A percentile compares a stretch with the other conserved stretches of the same genome.
These are phyloP conservation scores for Eidolon dupreanum DNA, from an alignment of 2,797 vertebrate genomes.

Conservation along the genomic window DNA sequence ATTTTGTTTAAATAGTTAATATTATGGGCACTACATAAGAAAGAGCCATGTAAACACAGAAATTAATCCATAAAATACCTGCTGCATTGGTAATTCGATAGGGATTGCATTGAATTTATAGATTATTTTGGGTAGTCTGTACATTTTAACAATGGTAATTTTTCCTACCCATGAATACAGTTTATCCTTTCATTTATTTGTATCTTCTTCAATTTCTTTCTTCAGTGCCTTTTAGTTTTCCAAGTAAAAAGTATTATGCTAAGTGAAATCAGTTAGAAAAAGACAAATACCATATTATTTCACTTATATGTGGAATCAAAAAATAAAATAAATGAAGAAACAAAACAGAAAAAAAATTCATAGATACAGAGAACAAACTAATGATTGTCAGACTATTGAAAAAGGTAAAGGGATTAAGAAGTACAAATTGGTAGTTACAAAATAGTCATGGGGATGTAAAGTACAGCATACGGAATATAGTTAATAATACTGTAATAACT, in stretches of 20 bases:
- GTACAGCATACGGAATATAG: neutral
- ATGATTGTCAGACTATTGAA: neutral
- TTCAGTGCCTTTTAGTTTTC: no score
- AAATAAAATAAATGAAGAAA: neutral
- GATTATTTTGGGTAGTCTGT: no score
- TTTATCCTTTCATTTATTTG: no score
- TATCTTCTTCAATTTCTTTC: no score
- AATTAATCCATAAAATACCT: neutral
- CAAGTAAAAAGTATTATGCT: no score
- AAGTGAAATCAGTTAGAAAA: no score
- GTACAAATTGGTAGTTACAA: neutral
- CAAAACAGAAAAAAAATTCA: neutral
- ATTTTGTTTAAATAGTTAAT: neutral
- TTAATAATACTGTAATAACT: neutral
- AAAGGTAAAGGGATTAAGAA: neutral
- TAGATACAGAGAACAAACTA: neutral
- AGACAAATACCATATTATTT: neutral
- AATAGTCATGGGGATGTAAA: neutral
- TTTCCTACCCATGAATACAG: no score
- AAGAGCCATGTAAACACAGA: neutral
- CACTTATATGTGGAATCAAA: neutral
- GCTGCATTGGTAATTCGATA: neutral
- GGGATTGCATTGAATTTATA: neutral
- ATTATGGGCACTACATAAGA: neutral
- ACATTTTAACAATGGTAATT: no score